These are phyloP conservation scores for Brenthis hecate DNA, from an alignment of 2,888 invertebrate species.

Conservation along the genomic window DNA sequence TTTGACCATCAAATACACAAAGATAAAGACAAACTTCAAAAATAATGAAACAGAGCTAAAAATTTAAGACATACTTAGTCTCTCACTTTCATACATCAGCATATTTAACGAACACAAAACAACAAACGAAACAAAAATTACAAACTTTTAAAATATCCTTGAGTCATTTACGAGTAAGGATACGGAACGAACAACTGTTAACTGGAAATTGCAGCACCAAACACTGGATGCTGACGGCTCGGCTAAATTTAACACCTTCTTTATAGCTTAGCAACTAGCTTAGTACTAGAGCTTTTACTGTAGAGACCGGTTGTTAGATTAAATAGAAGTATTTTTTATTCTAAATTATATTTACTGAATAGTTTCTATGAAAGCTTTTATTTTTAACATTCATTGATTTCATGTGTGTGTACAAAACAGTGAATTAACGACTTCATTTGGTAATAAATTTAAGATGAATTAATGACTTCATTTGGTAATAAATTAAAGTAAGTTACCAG, in stretches of 20 bases:
- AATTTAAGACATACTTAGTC: not conserved
- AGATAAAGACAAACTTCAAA: no score
- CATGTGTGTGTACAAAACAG: no score
- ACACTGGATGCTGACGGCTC: slow-evolving; percentile 37
- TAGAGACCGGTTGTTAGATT: slow-evolving; percentile 29
- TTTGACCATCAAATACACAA: no score
- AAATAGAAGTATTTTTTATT: slow-evolving; percentile 20
- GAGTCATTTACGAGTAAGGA: slow-evolving; percentile 18
- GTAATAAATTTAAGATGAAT: no score
- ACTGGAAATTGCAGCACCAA: slow-evolving; percentile 31
- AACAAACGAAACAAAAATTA: not conserved
- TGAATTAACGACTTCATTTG: no score
- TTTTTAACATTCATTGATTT: not conserved
- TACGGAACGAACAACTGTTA: slow-evolving; percentile 25
- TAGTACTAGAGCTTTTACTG: slow-evolving; percentile 36
- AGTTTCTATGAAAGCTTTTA: not conserved
- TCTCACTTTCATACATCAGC: not conserved
- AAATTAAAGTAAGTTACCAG: no score
- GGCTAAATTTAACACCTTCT: slow-evolving; percentile 43
- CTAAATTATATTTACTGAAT: not conserved
- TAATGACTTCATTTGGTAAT: no score
- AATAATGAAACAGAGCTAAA: no score
- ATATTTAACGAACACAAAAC: not conserved
- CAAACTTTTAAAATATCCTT: slow-evolving; percentile 13
- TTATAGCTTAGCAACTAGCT: slow-evolving; percentile 40